Evolutionary conservation across 2,888 invertebrate genomes (phyloP).

Genomic region (Trichogramma dendrolimi): DNA sequence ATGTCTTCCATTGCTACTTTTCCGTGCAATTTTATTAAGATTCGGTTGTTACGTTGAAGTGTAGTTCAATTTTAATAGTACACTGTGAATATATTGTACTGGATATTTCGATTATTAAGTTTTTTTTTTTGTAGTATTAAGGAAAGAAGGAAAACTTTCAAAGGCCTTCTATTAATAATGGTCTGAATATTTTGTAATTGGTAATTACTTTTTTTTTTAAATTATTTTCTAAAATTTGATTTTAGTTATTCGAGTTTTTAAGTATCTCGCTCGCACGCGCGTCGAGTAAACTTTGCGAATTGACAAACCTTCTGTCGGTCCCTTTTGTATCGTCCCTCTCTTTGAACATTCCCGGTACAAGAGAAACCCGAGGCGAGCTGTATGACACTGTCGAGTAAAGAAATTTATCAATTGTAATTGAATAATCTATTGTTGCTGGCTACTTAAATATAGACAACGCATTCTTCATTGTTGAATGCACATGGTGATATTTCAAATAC

Average conservation of each 20-base stretch:
- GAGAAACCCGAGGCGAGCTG: constrained; percentile 1
- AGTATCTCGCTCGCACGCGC: constrained; percentile 6
- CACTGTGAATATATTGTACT: not conserved
- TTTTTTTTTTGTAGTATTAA: constrained; percentile 19
- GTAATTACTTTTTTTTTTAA: not conserved
- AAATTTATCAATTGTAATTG: constrained; percentile 3
- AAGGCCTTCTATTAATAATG: constrained; percentile 5
- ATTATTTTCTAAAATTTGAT: no score
- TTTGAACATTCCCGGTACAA: constrained; percentile 13
- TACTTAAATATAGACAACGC: not conserved
- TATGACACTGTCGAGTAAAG: not conserved
- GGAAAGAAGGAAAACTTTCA: not conserved
- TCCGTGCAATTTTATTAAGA: not conserved
- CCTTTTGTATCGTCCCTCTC: constrained; percentile 4
- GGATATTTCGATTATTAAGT: constrained; percentile 1
- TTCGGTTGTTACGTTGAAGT: not conserved
- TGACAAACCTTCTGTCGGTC: constrained; percentile 14
- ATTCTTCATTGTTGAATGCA: not conserved
- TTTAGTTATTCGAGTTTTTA: not conserved
- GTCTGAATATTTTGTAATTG: constrained; percentile 13
- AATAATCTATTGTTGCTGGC: constrained; percentile 5
- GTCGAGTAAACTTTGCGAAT: not conserved
- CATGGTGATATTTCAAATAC: not conserved
- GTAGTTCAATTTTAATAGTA: constrained; percentile 9
- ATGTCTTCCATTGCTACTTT: constrained; percentile 22